phyloP scores from a whole-genome alignment of 2,797 vertebrate genomes.

The Moxostoma hubbsi region DNA sequence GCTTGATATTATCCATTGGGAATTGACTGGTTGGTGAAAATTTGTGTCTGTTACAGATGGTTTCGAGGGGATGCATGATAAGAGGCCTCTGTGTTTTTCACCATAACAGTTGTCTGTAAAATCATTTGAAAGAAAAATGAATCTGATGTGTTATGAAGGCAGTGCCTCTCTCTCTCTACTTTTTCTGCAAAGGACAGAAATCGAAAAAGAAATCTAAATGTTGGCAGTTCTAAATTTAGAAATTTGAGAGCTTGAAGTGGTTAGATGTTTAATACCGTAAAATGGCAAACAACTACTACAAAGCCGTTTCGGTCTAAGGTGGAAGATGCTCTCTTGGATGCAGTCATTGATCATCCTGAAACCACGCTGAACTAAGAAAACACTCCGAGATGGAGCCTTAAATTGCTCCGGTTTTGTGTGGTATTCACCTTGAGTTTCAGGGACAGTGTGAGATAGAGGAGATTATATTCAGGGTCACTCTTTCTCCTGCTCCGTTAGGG shows the following conservation, averaged over 20 bases:
- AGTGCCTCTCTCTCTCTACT: not conserved
- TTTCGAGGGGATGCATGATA: too few species aligned
- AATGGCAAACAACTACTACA: not conserved
- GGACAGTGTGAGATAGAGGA: conserved; percentile 30
- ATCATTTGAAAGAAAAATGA: too few species aligned
- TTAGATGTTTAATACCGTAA: not conserved
- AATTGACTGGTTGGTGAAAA: too few species aligned
- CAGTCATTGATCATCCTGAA: conserved; percentile 35
- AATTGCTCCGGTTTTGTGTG: not conserved
- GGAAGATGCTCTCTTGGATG: not conserved
- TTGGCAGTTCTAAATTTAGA: not conserved
- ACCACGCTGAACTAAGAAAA: not conserved
- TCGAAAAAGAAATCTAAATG: not conserved
- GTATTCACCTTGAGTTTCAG: conserved; percentile 18
- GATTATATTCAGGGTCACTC: conserved; percentile 37
- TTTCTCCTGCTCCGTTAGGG: conserved; percentile 23
- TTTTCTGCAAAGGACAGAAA: not conserved
- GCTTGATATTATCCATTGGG: not conserved
- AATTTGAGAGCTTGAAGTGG: not conserved
- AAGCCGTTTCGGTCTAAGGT: not conserved
- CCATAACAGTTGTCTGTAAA: too few species aligned
- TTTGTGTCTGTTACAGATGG: too few species aligned
- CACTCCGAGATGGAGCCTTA: not conserved
- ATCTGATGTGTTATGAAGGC: too few species aligned
- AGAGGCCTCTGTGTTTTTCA: too few species aligned